phyloP scores from a whole-genome alignment of 2,888 invertebrate genomes.

The Tridacna crocea region DNA sequence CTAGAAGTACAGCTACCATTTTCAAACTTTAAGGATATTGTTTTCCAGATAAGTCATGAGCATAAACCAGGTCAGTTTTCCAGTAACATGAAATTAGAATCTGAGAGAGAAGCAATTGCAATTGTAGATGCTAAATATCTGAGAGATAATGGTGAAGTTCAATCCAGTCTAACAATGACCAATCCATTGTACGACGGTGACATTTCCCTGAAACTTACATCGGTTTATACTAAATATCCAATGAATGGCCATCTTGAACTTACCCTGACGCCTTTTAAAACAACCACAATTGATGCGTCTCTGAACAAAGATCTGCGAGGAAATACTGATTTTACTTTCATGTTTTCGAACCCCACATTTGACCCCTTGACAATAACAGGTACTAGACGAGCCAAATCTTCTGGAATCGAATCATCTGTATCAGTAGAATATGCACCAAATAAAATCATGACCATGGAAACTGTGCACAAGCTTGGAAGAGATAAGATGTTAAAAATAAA shows the following conservation, averaged over 20 bases:
- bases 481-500: constrained; percentile 22
- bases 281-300: constrained; percentile 36
- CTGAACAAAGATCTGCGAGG: constrained; percentile 19
- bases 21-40: constrained; percentile 49
- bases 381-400: neutral
- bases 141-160: constrained; percentile 38
- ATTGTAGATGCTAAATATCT: constrained; percentile 58
- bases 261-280: constrained; percentile 37
- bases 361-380: constrained; percentile 44
- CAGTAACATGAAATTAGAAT: constrained; percentile 42
- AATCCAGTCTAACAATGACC: constrained; percentile 51
- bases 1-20: constrained; percentile 65
- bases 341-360: constrained; percentile 38
- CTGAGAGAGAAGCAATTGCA: constrained; percentile 46
- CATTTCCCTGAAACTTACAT: constrained; percentile 51
- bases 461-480: constrained; percentile 6
- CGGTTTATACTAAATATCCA: constrained; percentile 59
- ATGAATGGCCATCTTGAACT: constrained; percentile 64
- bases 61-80: constrained; percentile 61
- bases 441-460: constrained; percentile 26
- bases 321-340: constrained; percentile 36
- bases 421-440: constrained; percentile 11
- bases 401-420: constrained; percentile 13
- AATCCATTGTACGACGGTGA: constrained; percentile 54
- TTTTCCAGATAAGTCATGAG: constrained; percentile 64